Evolutionary conservation across 2,797 vertebrate genomes (phyloP).

Genomic region (Bradypodion ventrale): DNA sequence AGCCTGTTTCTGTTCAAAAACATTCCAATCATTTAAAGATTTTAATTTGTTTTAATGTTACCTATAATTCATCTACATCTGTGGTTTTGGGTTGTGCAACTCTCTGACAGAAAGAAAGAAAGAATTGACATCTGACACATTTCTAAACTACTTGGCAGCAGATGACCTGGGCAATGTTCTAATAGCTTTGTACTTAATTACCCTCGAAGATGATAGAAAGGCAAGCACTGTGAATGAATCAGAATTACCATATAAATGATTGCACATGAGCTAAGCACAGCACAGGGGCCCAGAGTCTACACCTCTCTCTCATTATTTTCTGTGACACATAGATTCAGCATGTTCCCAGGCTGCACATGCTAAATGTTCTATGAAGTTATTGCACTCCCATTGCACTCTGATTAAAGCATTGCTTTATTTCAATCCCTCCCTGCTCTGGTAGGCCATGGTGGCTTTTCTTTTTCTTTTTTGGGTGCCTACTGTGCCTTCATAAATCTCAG

Average conservation of each 20-base stretch:
- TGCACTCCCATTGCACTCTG: not conserved
- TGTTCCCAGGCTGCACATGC: not conserved
- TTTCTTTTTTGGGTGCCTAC: accelerated
- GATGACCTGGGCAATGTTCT: conserved; percentile 22
- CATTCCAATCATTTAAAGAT: too few relatives aligned
- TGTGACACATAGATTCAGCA: conserved; percentile 11
- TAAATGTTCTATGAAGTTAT: conserved; percentile 12
- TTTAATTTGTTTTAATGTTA: too few relatives aligned
- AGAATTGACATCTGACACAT: too few relatives aligned
- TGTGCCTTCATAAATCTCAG: not conserved
- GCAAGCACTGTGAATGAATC: conserved; percentile 19
- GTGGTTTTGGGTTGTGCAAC: too few relatives aligned
- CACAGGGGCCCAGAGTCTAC: not conserved
- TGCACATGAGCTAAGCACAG: conserved; percentile 14
- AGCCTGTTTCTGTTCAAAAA: too few relatives aligned
- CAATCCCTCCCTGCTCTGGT: conserved; percentile 15
- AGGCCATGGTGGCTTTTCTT: not conserved
- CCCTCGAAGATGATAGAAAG: not conserved
- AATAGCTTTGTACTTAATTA: conserved; percentile 18
- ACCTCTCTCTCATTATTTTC: conserved; percentile 32
- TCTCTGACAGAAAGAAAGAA: too few relatives aligned
- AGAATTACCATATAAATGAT: conserved; percentile 10
- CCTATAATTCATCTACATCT: too few relatives aligned
- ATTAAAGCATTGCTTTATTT: not conserved
- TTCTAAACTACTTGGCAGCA: conserved; percentile 33